These are phyloP conservation scores for Collichthys lucidus DNA, from an alignment of 2,113 vertebrate genomes.

Conservation along the genomic window DNA sequence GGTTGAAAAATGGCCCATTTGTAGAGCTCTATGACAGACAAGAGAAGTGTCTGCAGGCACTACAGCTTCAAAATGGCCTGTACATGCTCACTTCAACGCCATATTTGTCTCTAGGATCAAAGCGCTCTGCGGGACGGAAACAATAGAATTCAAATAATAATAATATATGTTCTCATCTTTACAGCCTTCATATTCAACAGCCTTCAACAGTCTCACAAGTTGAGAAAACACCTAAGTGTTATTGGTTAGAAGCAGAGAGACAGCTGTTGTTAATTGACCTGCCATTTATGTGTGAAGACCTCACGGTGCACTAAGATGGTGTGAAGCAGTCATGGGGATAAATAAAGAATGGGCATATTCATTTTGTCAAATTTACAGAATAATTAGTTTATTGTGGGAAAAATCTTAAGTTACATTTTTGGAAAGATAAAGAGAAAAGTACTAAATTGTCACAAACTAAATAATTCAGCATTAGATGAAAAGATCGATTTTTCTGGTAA, in stretches of 20 bases:
- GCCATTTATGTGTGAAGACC: background rate
- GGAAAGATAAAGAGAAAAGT: background rate
- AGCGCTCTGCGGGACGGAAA: background rate
- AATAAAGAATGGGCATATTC: background rate
- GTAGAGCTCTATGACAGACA: constrained; percentile 25
- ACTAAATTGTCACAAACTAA: no score
- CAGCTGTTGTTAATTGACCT: background rate
- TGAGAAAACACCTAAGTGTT: background rate
- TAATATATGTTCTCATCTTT: background rate
- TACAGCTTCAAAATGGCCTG: constrained; percentile 29
- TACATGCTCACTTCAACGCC: constrained; percentile 29
- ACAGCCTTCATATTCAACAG: background rate
- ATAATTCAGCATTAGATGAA: background rate
- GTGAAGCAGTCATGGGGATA: background rate
- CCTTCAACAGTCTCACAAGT: background rate
- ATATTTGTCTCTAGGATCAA: background rate
- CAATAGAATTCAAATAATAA: constrained; percentile 33
- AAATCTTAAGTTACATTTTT: background rate
- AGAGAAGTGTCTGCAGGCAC: constrained; percentile 28
- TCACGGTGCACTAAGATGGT: background rate
- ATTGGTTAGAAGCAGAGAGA: background rate
- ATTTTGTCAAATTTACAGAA: background rate
- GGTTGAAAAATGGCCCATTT: constrained; percentile 48
- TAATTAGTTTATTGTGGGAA: no score
- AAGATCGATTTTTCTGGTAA: background rate